A percentile compares a stretch with the other conserved stretches of the same genome.
phyloP scores from a whole-genome alignment of 2,888 invertebrate species.

The Copidosoma aretas region DNA sequence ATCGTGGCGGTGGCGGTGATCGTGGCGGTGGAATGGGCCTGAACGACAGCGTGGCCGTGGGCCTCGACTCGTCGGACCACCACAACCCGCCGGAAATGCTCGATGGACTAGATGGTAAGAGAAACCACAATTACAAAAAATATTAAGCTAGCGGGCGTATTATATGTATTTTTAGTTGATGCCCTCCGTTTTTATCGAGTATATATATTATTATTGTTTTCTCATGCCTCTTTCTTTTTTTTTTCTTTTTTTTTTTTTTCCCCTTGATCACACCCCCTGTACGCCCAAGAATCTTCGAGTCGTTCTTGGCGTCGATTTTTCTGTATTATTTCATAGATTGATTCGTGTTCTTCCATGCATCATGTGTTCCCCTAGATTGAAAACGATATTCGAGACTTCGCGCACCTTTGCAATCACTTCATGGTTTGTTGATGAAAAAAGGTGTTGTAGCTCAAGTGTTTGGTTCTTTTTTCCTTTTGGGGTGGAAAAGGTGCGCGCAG shows the following conservation, averaged over 20 bases:
- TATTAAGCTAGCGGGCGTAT: constrained; percentile 6
- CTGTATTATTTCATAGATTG: too few species aligned
- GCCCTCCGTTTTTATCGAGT: constrained; percentile 42
- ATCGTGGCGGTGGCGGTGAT: neutral
- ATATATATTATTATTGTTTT: neutral
- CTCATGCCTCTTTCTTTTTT: neutral
- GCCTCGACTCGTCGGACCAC: constrained; percentile 59
- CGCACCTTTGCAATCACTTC: too few species aligned
- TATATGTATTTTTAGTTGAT: neutral
- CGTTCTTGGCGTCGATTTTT: too few species aligned
- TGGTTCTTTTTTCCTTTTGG: too few species aligned
- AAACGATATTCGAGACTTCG: too few species aligned
- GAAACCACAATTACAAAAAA: too few species aligned
- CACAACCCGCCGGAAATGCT: constrained; percentile 62
- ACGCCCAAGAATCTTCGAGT: neutral
- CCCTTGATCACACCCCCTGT: too few species aligned
- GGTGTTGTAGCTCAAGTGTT: too few species aligned
- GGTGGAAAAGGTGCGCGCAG: too few species aligned
- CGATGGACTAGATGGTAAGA: constrained; percentile 64
- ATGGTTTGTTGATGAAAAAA: too few species aligned
- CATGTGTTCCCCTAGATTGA: too few species aligned
- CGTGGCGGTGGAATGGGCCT: constrained; percentile 35
- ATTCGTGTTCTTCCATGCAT: too few species aligned
- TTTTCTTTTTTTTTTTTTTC: neutral
- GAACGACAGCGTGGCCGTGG: constrained; percentile 55